Base-by-base conservation (phyloP, 2,113 vertebrate species). In the Tupaia tana region DNA sequence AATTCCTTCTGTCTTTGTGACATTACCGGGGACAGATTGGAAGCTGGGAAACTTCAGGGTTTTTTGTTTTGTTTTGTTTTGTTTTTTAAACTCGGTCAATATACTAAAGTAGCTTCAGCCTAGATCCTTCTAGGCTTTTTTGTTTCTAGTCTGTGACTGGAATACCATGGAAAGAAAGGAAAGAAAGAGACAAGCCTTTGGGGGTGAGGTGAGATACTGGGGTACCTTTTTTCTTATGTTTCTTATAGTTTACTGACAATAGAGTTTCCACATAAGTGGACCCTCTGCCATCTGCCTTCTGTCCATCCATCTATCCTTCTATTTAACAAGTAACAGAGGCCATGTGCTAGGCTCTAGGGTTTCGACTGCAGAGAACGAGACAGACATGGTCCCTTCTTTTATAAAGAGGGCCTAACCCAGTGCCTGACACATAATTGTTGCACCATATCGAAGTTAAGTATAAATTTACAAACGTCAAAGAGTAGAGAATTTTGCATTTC, bases 1-100 rank as follows among this genome's bases (percentile, higher is more conserved):
- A 96, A 95, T 90, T 75, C 31, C 34, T 87, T 95, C 29, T 86
- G 77, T 52, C 58, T 85, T 61, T 20, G 1, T 73, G 88, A 90
- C 67, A 56, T 70, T 91, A 59, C 56, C 16, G 43, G 61, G 70
- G 81, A 81, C 66, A 87, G 43, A 73, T 1, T 66, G 9, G 79
- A 96, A 77, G 29, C 74, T 93, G 86, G 64, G 54, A 82, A 58
- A 34, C 20, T 88, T 82, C 34, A 43, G 7, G 43, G 2, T 43
- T 43, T 43, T 43, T 43, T 43, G 20, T 78, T 91, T 78, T 64
- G 29, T 25, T 11, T 25, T 78, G 89, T 78, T 64, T 34, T 25
- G 20, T 78, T 91, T 73, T 64, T 34, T 25, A 9, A 74, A 7
- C 27, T 74, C 69, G 54, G 3, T 66, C 59, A 61, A 1, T 77